Base-by-base conservation (phyloP, 2,113 vertebrate genomes). In the Festucalex cinctus region DNA sequence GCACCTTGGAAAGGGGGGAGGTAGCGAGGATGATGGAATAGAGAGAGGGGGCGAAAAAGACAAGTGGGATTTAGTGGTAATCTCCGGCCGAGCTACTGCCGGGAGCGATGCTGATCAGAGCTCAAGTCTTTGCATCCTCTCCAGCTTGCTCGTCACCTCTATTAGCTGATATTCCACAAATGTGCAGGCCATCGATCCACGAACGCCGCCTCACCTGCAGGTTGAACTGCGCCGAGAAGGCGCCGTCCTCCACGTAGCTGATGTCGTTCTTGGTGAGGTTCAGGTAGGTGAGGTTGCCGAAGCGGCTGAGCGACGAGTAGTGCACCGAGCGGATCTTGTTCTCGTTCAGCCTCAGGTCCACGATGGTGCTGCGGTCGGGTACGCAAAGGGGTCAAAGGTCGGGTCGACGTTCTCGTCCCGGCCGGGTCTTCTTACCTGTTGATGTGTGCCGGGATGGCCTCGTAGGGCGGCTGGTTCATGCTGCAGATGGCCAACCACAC, bases 401-500 rank as follows among this genome's bases (percentile, higher is more conserved):
- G 13, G 4, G n/a, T 16, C 26, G 17, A 32, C 6, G 54, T 1
- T 44, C 53, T 32, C 13, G 53, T 5, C 24, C n/a, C 46, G 19
- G n/a, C n/a, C n/a, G n/a, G n/a, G n/a, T n/a, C n/a, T n/a, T n/a
- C n/a, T n/a, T n/a, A n/a, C 87, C 89, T 90, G 83, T 99, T 99
- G 75, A 99, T 98, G 77, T 99, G 97, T 77, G 95, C 87, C 1
- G 97, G 97, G 77, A 98, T 97, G 79, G 95, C 93, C 88, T 99
- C 97, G 0, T 96, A 99, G 0, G 97, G 96, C 0, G 96, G 97
- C 89, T 99, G 97, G 92, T 98, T 98, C 90, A 97, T 95, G 83
- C 97, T 99, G 91, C 97, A 99, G 88, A 99, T 99, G 37, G 97
- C 97, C 88, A 99, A 87, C 97, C 97, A 99, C 80, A 99, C 97